Base-by-base conservation (phyloP, 2,888 invertebrate genomes). In the Thera britannica region DNA sequence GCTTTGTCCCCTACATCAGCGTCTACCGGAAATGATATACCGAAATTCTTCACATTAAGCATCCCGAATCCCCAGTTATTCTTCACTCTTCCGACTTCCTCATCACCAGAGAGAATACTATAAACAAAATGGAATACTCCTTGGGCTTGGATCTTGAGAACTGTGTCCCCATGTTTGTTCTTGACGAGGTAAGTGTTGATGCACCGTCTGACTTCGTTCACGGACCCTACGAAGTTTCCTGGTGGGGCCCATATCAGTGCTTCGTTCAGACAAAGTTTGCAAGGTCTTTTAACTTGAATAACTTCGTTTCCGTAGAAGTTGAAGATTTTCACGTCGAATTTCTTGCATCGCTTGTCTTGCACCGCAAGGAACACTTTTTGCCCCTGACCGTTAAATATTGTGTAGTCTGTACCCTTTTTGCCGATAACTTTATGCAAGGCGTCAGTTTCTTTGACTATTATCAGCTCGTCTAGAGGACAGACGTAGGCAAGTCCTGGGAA, bases 261-360 rank as follows among this genome's bases (percentile, higher is more conserved):
- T 49, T 75, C 80, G 12, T 83, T 83, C 0, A 78, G 44, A 58
- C 77, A 87, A 0, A 72, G 72, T 2, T 71, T 71, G 55, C 68
- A 76, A 3, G 79, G 79, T 62, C 72, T 81, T 23, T 75, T 79
- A 0, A 90, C 78, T 67, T 84, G 71, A 3, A 90, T 85, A 0
- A 90, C 82, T 74, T 90, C 89, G 48, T 89, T 90, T 0, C 90
- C 90, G 61, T 90, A 90, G 41, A 74, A 67, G 57, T 90, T 90
- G 69, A 78, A 90, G 9, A 90, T 80, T 66, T 79, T 87, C 0
- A 90, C 70, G 38, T 80, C 62, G 63, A 83, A 83, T 38, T 76
- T 78, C 9, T 61, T 77, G 49, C 71, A 77, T 0, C 48, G 64
- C 12, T 75, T 81, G 1, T 79, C 75, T 48, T 81, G 75, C 0